phyloP scores from a whole-genome alignment of 2,888 invertebrate species.

The Hypolimnas misippus region DNA sequence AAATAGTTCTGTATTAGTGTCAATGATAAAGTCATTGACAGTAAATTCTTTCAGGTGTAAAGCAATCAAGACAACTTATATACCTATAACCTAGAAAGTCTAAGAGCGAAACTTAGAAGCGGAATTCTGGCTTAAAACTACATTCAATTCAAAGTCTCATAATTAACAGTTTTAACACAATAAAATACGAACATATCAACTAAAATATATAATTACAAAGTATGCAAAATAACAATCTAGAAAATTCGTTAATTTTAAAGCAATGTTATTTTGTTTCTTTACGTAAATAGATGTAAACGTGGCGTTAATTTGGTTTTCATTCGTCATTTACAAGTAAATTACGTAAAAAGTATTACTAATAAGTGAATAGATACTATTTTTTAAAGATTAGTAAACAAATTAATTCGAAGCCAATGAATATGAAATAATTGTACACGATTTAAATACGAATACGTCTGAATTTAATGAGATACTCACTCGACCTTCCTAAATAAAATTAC shows the following conservation, averaged over 20 bases:
- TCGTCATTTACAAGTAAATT: not conserved
- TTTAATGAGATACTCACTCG: not conserved
- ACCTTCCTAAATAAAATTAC: slow-evolving; percentile 6
- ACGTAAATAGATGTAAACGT: not conserved
- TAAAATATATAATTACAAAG: no score
- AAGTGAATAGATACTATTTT: not conserved
- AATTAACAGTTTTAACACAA: no score
- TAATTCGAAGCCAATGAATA: not conserved
- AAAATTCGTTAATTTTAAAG: not conserved
- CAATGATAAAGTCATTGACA: no score
- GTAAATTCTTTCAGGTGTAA: no score
- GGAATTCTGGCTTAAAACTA: no score
- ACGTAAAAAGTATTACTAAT: not conserved
- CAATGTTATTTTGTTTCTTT: not conserved
- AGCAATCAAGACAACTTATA: no score
- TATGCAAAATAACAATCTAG: not conserved
- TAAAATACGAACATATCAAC: no score
- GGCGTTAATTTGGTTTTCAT: not conserved
- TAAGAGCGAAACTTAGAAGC: no score
- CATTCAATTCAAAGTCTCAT: no score
- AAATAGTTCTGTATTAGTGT: no score
- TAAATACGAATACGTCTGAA: not conserved
- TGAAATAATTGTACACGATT: not conserved
- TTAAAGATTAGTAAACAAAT: not conserved
- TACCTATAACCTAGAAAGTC: no score